These are phyloP conservation scores for Colletes gigas DNA, from an alignment of 1,140 invertebrate species.

Conservation along the genomic window DNA sequence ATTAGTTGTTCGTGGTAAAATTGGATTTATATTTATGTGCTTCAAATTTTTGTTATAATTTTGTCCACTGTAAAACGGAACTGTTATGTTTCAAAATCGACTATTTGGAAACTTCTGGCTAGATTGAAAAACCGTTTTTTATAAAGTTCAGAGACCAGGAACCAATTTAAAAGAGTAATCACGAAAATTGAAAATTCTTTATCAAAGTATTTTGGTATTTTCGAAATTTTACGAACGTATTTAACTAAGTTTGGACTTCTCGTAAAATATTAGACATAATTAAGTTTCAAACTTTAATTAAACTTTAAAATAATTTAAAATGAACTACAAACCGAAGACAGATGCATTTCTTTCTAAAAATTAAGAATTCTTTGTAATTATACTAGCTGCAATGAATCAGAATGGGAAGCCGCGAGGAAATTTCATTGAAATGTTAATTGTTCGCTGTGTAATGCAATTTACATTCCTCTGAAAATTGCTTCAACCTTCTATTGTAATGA, in stretches of 20 bases:
- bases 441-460: not conserved
- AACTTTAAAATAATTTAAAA: not conserved
- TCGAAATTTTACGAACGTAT: too few relatives aligned
- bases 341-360: constrained; percentile 2
- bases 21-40: too few relatives aligned
- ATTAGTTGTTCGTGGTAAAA: too few relatives aligned
- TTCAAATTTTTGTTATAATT: too few relatives aligned
- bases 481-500: not conserved
- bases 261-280: too few relatives aligned
- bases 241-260: too few relatives aligned
- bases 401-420: not conserved
- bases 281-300: too few relatives aligned
- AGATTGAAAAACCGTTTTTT: not conserved
- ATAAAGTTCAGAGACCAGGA: not conserved
- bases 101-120: not conserved
- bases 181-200: too few relatives aligned
- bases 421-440: constrained; percentile 34
- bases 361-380: not conserved
- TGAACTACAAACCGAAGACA: not conserved
- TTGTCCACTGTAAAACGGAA: too few relatives aligned
- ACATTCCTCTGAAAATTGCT: constrained; percentile 7
- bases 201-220: too few relatives aligned
- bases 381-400: not conserved
- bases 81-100: too few relatives aligned
- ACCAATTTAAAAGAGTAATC: too few relatives aligned